These are phyloP conservation scores for Drosophila simulans DNA, from an alignment of 1,140 invertebrate genomes.

Conservation along the genomic window DNA sequence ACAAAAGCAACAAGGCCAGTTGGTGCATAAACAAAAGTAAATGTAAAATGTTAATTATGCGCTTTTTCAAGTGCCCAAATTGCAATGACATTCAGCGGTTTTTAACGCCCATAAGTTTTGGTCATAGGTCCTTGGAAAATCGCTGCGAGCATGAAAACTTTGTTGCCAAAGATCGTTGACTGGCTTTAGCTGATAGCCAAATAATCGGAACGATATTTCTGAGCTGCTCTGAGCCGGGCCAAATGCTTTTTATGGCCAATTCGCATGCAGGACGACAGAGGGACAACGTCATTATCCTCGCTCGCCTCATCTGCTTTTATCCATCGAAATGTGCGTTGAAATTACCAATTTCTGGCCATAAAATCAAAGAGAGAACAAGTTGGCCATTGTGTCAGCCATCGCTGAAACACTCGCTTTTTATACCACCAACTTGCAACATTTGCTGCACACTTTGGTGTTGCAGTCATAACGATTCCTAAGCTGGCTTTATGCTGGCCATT, in stretches of 20 bases:
- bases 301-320: conserved; percentile 29
- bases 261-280: conserved; percentile 66
- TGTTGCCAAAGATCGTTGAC: conserved; percentile 36
- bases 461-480: conserved; percentile 72
- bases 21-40: conserved; percentile 49
- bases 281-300: conserved; percentile 38
- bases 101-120: not conserved
- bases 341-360: conserved; percentile 80
- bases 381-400: conserved; percentile 39
- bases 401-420: not conserved
- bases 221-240: conserved; percentile 70
- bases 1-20: conserved; percentile 36
- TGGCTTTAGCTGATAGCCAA: conserved; percentile 65
- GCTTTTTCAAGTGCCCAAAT: conserved; percentile 13
- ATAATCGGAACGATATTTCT: conserved; percentile 73
- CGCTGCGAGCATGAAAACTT: conserved; percentile 5
- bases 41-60: conserved; percentile 48
- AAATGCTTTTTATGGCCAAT: conserved; percentile 78
- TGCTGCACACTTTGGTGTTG: conserved; percentile 35
- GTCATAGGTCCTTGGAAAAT: conserved; percentile 14
- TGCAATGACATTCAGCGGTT: conserved; percentile 31
- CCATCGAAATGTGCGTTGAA: conserved; percentile 60
- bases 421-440: conserved; percentile 40
- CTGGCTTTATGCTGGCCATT: conserved; percentile 78
- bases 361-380: conserved; percentile 78